Percentiles rank a stretch among this genome's conserved stretches.
phyloP scores from a whole-genome alignment of 2,113 vertebrate species.

The Gracilinanus agilis region DNA sequence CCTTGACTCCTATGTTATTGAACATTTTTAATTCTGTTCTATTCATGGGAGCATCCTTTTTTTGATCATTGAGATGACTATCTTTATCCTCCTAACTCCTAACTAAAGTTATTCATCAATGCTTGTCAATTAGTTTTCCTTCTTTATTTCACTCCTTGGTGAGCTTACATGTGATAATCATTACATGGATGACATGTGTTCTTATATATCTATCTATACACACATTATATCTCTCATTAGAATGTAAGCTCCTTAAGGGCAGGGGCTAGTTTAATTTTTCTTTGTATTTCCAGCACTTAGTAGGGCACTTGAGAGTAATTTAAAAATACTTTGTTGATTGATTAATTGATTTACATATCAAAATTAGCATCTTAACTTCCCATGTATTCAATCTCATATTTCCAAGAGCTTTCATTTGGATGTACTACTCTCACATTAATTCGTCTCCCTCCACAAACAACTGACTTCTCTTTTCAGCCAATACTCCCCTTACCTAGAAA shows the following conservation, averaged over 20 bases:
- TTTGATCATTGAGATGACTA: neutral
- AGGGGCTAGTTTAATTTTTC: neutral
- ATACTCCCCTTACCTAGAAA: neutral
- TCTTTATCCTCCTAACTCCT: neutral
- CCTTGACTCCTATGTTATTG: neutral
- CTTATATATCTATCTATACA: neutral
- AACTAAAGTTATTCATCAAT: neutral
- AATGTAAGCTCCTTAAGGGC: neutral
- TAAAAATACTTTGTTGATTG: neutral
- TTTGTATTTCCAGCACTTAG: neutral
- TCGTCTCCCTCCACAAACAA: neutral
- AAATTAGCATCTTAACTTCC: neutral
- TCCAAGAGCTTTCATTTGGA: neutral
- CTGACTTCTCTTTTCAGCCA: neutral
- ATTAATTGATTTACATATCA: neutral
- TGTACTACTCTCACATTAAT: neutral
- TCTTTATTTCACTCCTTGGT: neutral
- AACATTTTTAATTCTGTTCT: neutral
- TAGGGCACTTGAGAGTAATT: neutral
- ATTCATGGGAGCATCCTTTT: neutral
- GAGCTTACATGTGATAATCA: neutral
- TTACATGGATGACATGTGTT: neutral
- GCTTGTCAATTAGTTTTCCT: neutral
- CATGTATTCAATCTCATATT: neutral
- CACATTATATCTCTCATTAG: neutral